phyloP scores from a whole-genome alignment of 92 coral and sea anemone species.

The Porites divaricata region DNA sequence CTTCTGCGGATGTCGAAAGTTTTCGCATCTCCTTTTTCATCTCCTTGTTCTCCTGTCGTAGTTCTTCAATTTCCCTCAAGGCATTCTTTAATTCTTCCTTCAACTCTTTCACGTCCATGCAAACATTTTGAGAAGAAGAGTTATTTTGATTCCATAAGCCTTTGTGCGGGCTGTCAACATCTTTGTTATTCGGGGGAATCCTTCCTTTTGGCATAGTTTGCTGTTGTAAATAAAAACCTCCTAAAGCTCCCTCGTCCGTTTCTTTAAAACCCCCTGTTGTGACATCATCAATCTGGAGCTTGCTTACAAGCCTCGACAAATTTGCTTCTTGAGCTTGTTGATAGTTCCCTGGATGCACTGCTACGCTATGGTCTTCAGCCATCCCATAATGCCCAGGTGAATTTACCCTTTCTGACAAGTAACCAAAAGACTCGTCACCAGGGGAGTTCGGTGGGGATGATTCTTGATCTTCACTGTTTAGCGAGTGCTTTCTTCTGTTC shows the following conservation, averaged over 20 bases:
- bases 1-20: conserved; percentile 51
- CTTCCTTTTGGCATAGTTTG: not conserved
- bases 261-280: not conserved
- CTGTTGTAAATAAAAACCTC: not conserved
- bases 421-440: conserved; percentile 4
- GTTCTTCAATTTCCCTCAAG: conserved; percentile 65
- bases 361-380: not conserved
- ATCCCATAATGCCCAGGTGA: not conserved
- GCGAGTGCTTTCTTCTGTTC: not conserved
- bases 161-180: not conserved
- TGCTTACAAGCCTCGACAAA: not conserved
- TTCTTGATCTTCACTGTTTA: conserved; percentile 5
- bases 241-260: not conserved
- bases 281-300: conserved; percentile 5
- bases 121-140: not conserved
- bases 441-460: conserved; percentile 38
- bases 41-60: conserved; percentile 72
- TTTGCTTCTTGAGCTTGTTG: not conserved
- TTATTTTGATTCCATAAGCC: conserved; percentile 10
- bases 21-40: conserved; percentile 69
- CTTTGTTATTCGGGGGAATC: not conserved
- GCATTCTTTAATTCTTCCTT: conserved; percentile 69
- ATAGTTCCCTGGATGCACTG: not conserved
- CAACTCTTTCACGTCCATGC: conserved; percentile 50
- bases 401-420: not conserved